These are phyloP conservation scores for Propithecus coquereli DNA, from an alignment of 2,113 vertebrate species.

Conservation along the genomic window DNA sequence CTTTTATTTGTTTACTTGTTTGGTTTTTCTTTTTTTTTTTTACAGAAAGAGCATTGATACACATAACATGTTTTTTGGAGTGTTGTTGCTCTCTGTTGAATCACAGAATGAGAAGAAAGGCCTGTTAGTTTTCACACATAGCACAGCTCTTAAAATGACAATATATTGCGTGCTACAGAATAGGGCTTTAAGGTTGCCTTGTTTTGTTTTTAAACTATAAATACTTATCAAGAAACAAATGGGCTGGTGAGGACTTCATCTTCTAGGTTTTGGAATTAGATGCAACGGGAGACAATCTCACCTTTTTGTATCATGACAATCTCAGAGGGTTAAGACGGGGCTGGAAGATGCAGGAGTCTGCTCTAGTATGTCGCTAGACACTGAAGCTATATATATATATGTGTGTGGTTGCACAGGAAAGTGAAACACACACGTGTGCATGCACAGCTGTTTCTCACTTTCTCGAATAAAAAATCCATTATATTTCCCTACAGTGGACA, in stretches of 20 bases:
- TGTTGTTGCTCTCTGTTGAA: background rate
- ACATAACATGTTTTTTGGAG: background rate
- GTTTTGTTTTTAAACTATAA: background rate
- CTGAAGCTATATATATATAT: background rate
- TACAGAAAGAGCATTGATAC: background rate
- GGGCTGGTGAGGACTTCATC: background rate
- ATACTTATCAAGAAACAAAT: background rate
- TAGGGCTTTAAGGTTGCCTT: background rate
- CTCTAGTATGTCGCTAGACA: background rate
- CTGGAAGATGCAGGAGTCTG: background rate
- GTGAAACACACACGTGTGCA: background rate
- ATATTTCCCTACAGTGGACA: background rate
- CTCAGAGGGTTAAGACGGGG: background rate
- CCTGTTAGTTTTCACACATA: background rate
- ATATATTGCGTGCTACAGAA: background rate
- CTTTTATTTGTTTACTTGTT: background rate
- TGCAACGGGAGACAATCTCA: background rate
- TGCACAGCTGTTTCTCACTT: background rate
- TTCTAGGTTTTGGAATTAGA: background rate
- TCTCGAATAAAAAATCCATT: background rate
- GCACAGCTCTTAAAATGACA: background rate
- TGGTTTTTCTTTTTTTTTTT: background rate
- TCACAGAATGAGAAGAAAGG: background rate
- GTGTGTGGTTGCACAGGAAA: background rate
- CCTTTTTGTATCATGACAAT: background rate